A percentile compares a stretch with the other conserved stretches of the same genome.
Evolutionary conservation across 2,888 invertebrate genomes (phyloP).

Genomic region (Argyra leucocephala): DNA sequence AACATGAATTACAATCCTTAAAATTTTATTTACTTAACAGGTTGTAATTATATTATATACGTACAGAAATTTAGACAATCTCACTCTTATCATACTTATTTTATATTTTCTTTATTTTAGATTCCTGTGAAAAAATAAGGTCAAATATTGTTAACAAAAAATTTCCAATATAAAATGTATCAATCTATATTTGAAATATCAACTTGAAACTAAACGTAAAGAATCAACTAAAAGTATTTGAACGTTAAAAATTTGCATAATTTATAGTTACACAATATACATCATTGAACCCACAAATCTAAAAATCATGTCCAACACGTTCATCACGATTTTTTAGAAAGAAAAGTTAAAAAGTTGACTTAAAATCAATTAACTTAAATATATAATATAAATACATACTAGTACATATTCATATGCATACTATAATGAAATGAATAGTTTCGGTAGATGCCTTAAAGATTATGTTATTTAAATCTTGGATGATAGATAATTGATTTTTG

Average conservation of each 20-base stretch:
- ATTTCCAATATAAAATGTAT: not conserved
- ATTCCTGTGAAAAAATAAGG: not conserved
- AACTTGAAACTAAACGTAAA: too few species aligned
- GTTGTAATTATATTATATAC: too few species aligned
- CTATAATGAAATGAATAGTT: not conserved
- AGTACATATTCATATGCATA: not conserved
- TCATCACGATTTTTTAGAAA: conserved; percentile 1
- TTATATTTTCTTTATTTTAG: not conserved
- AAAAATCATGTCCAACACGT: conserved; percentile 3
- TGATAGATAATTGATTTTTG: not conserved
- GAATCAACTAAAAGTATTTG: not conserved
- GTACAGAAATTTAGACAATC: too few species aligned
- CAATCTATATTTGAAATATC: too few species aligned
- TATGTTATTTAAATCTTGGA: too few species aligned
- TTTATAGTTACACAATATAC: not conserved
- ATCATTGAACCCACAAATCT: not conserved
- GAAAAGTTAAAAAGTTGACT: not conserved
- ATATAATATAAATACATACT: not conserved
- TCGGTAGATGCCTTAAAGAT: too few species aligned
- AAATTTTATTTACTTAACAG: too few species aligned
- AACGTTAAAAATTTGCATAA: conserved; percentile 4
- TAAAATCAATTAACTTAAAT: not conserved
- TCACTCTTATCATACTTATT: too few species aligned
- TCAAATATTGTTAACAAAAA: not conserved
- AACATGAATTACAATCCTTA: too few species aligned